phyloP scores from a whole-genome alignment of 2,797 vertebrate genomes.

The Macrochelys suwanniensis region DNA sequence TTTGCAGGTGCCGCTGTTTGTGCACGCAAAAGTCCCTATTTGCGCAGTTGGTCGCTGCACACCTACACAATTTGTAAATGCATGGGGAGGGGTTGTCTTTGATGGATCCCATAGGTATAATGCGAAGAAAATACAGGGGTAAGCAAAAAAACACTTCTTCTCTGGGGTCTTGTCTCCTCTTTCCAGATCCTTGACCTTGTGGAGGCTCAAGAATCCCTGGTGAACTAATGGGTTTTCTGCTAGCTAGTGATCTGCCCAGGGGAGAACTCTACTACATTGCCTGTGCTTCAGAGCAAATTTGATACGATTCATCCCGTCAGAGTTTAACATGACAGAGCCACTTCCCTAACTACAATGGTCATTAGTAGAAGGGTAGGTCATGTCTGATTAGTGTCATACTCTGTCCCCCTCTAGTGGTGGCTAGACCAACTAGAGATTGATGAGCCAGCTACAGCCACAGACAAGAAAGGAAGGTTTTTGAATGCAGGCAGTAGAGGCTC shows the following conservation, averaged over 20 bases:
- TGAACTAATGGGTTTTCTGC: neutral
- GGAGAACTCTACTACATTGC: neutral
- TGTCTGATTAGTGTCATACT: no score
- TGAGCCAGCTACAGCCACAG: no score
- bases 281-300: neutral
- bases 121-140: neutral
- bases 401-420: no score
- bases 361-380: neutral
- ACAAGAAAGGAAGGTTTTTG: no score
- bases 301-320: neutral
- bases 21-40: neutral
- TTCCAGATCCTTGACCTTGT: no score
- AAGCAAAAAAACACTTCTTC: neutral
- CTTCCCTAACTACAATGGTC: neutral
- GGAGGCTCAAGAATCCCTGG: neutral
- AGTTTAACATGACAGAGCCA: neutral
- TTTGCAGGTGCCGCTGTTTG: neutral
- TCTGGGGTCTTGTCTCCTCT: neutral
- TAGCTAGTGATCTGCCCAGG: neutral
- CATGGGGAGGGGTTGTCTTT: neutral
- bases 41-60: neutral
- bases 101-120: neutral
- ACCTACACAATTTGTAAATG: neutral
- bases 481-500: no score
- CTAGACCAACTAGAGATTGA: no score